Evolutionary conservation across 1,140 invertebrate species (phyloP).

Genomic region (Lanistes nyassanus): DNA sequence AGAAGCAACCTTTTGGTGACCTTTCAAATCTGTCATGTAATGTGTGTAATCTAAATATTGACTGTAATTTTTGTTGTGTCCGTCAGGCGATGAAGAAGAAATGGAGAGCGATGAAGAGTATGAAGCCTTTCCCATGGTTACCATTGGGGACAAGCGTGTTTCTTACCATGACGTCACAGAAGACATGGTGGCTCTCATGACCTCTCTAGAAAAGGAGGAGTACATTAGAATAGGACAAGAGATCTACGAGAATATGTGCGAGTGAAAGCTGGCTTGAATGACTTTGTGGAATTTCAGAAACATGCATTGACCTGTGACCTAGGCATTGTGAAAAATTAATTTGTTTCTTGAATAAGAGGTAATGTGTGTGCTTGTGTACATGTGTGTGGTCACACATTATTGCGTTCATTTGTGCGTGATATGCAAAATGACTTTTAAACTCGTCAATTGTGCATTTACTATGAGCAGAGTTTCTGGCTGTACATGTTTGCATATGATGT

Average conservation of each 20-base stretch:
- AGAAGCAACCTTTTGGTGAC: no score
- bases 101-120: slow-evolving; percentile 85
- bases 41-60: neutral
- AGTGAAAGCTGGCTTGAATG: slow-evolving; percentile 49
- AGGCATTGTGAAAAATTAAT: neutral
- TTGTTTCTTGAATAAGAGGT: neutral
- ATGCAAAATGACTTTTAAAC: no score
- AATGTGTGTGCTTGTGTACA: slow-evolving; percentile 6
- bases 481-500: no score
- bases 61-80: slow-evolving; percentile 41
- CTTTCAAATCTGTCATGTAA: no score
- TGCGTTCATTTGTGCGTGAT: no score
- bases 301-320: neutral
- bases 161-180: slow-evolving; percentile 85
- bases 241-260: slow-evolving; percentile 76
- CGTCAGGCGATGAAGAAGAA: slow-evolving; percentile 73
- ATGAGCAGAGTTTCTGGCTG: no score
- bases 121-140: slow-evolving; percentile 83
- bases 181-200: slow-evolving; percentile 89
- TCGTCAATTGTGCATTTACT: no score
- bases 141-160: slow-evolving; percentile 82
- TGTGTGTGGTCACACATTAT: no score
- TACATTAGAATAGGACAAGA: slow-evolving; percentile 95
- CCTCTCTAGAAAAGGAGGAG: slow-evolving; percentile 88
- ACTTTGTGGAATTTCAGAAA: neutral